Conservation (phyloP, 2,113 vertebrate species). For the Pangasianodon gigas region DNA sequence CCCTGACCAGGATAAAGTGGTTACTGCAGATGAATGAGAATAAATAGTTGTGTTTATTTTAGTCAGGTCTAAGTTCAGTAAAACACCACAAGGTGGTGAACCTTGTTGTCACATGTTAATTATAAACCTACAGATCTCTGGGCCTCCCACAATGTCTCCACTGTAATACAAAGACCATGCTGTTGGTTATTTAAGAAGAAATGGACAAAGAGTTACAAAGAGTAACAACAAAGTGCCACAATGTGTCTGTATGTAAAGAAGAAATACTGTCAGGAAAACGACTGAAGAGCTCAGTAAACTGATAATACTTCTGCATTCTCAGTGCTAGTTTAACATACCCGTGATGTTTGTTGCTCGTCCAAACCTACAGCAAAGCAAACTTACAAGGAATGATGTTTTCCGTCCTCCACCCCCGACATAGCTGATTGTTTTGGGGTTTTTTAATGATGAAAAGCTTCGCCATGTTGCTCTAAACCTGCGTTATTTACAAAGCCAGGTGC, state of each 20-base stretch:
- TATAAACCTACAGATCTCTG: slow-evolving; percentile 29
- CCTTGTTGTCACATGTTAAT: slow-evolving; percentile 15
- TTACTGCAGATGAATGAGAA: background rate
- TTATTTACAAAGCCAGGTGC: background rate
- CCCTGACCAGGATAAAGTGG: background rate
- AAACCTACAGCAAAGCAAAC: background rate
- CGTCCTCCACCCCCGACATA: too few relatives aligned
- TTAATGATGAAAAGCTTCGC: background rate
- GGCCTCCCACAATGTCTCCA: background rate
- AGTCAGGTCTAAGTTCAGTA: background rate
- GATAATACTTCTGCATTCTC: background rate
- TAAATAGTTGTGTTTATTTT: background rate
- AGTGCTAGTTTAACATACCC: background rate
- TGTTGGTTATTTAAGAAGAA: background rate
- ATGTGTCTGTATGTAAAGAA: background rate
- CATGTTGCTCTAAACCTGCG: background rate
- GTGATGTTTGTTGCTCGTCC: background rate
- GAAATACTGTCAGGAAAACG: background rate
- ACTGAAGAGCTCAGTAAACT: background rate
- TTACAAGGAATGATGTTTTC: background rate
- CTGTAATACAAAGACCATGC: slow-evolving; percentile 9
- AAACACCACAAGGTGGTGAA: background rate
- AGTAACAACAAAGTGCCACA: background rate
- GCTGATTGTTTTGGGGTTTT: background rate
- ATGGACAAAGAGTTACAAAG: background rate